phyloP scores from a whole-genome alignment of 2,888 invertebrate species.

The Euspilapteryx auroguttella region DNA sequence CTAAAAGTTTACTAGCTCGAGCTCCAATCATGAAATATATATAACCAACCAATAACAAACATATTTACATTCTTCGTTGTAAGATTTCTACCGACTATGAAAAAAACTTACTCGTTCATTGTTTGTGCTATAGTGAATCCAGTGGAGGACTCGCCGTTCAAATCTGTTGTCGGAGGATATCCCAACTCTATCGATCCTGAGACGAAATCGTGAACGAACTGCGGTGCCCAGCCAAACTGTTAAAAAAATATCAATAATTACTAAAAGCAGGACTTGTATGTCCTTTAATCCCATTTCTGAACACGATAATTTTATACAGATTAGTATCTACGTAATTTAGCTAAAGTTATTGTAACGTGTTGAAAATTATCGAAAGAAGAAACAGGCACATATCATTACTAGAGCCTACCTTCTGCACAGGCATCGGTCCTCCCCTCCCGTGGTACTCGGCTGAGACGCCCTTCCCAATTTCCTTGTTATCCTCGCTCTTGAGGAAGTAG shows the following conservation, averaged over 20 bases:
- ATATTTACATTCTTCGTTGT: no score
- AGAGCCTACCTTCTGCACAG: constrained; percentile 57
- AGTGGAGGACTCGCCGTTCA: constrained; percentile 63
- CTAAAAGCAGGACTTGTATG: no score
- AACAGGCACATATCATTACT: no score
- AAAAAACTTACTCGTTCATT: constrained; percentile 60
- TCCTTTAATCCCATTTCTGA: no score
- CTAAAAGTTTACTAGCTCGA: no score
- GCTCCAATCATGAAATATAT: no score
- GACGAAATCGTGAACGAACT: constrained; percentile 64
- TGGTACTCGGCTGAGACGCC: constrained; percentile 64
- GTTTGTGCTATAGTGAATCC: constrained; percentile 70
- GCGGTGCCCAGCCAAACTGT: constrained; percentile 66
- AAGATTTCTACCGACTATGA: no score
- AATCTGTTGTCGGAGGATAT: constrained; percentile 63
- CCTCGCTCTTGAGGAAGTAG: constrained; percentile 69
- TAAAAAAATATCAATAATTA: neutral
- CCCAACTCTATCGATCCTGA: constrained; percentile 64
- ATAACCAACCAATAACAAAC: no score
- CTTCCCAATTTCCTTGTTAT: constrained; percentile 64
- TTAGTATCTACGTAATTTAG: no score
- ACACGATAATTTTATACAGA: no score
- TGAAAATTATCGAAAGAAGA: no score
- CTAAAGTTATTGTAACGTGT: no score
- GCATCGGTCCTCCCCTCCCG: constrained; percentile 62